Evolutionary conservation across 2,113 vertebrate species (phyloP), one percentile per base, ranked within the genome.

Genomic region (Cinclus mexicanus): DNA sequence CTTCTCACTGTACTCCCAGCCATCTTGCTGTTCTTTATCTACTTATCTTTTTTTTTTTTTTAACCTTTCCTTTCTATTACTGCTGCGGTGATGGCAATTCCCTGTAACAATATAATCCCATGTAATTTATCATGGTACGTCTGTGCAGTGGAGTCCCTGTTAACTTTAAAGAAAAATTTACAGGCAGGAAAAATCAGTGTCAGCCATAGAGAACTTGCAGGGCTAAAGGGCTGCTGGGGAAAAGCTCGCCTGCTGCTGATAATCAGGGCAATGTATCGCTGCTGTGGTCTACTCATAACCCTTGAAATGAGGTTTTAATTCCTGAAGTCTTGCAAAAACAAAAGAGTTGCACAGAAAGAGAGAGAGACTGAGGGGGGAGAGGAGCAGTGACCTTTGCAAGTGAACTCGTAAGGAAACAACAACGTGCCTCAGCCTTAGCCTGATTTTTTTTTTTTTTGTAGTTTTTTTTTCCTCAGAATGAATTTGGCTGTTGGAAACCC

Each of bases 261-360:
- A 85, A 94, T 92, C 95, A 87, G 74, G 37, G 61, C 89, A 76
- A 65, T 46, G 86, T 82, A 91, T 87, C 3, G 7, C 69, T 95
- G 91, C 87, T 86, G 93, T 87, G 87, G 69, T 95, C 91, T 95
- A 31, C 89, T 76, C 87, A 72, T 84, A 94, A 77, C 90, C 90
- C 93, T 83, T 69, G 79, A 90, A 96, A 96, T 89, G 94, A 97
- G 87, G 90, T 93, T 96, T 95, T 94, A 94, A 95, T 95, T 97
- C 86, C 94, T 78, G 47, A 93, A 95, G 83, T 12, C 93, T 94
- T 96, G 82, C 90, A 91, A 55, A 94, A 95, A 95, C 79, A 97
- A 77, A 82, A 94, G 90, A 74, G 35, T 83, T 83, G 85, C 85
- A 92, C 52, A 93, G 59, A 91, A 49, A 87, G 74, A 75, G 71